Evolutionary conservation across 2,888 invertebrate species (phyloP).

Genomic region (Pachycephus smyrnensis): DNA sequence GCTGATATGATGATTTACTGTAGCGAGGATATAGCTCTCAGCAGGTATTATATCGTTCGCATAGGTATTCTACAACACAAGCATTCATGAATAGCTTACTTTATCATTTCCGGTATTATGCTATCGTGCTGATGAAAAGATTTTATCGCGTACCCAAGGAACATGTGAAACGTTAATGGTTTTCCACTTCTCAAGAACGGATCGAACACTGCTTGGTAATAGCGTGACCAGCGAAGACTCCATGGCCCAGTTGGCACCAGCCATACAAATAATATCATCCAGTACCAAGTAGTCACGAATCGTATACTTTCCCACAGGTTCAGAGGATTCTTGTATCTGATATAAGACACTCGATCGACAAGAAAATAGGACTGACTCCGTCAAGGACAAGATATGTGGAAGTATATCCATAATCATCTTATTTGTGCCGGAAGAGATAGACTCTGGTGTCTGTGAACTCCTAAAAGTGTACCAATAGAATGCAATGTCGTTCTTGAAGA

Average conservation of each 20-base stretch:
- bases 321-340: slow-evolving; percentile 65
- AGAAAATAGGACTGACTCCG: slow-evolving; percentile 73
- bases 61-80: slow-evolving; percentile 73
- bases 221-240: slow-evolving; percentile 69
- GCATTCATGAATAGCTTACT: neutral
- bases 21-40: slow-evolving; percentile 84
- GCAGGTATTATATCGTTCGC: slow-evolving; percentile 84
- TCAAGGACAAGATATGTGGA: slow-evolving; percentile 75
- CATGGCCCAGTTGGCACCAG: slow-evolving; percentile 67
- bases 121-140: neutral
- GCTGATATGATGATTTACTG: slow-evolving; percentile 77
- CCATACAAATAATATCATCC: slow-evolving; percentile 57
- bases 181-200: slow-evolving; percentile 75
- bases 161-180: slow-evolving; percentile 70
- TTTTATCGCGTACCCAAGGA: slow-evolving; percentile 68
- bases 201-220: slow-evolving; percentile 70
- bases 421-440: slow-evolving; percentile 45
- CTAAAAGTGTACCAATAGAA: slow-evolving; percentile 12
- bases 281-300: slow-evolving; percentile 68
- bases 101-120: neutral
- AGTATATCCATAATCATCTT: slow-evolving; percentile 73
- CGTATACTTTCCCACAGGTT: slow-evolving; percentile 65
- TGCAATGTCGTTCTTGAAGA: neutral
- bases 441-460: slow-evolving; percentile 45
- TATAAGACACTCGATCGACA: slow-evolving; percentile 67